Evolutionary conservation across 2,888 invertebrate species (phyloP).

Genomic region (Atethmia centrago): DNA sequence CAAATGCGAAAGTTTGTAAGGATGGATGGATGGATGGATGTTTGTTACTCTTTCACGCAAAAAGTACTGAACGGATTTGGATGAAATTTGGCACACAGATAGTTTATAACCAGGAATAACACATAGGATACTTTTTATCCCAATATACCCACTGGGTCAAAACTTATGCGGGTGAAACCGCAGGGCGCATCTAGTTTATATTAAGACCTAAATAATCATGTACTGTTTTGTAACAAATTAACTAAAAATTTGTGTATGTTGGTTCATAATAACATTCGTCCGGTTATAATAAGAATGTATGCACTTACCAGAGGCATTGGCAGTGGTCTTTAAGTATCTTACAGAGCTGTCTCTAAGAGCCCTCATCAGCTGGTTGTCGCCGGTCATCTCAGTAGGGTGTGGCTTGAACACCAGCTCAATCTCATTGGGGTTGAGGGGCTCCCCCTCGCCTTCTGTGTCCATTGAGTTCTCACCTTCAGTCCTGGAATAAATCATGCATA

Average conservation of each 20-base stretch:
- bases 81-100: too few species aligned
- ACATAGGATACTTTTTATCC: too few species aligned
- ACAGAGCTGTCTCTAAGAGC: conserved; percentile 96
- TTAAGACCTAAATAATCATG: too few species aligned
- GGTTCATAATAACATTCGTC: not conserved
- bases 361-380: conserved; percentile 95
- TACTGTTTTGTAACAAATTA: too few species aligned
- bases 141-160: too few species aligned
- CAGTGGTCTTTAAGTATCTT: conserved; percentile 98
- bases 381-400: conserved; percentile 97
- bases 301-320: conserved; percentile 96
- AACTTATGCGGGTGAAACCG: too few species aligned
- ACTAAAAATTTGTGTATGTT: not conserved
- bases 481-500: conserved; percentile 77
- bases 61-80: too few species aligned
- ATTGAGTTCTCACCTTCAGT: conserved; percentile 95
- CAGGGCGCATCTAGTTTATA: too few species aligned
- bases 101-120: too few species aligned
- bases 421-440: conserved; percentile 95
- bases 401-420: conserved; percentile 99
- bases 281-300: not conserved
- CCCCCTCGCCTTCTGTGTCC: conserved; percentile 95
- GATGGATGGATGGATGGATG: too few species aligned
- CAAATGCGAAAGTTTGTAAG: too few species aligned
- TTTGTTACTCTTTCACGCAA: too few species aligned